A percentile compares a stretch with the other conserved stretches of the same genome.
These are phyloP conservation scores for Calypte anna DNA, from an alignment of 2,113 vertebrate genomes.

Conservation along the genomic window DNA sequence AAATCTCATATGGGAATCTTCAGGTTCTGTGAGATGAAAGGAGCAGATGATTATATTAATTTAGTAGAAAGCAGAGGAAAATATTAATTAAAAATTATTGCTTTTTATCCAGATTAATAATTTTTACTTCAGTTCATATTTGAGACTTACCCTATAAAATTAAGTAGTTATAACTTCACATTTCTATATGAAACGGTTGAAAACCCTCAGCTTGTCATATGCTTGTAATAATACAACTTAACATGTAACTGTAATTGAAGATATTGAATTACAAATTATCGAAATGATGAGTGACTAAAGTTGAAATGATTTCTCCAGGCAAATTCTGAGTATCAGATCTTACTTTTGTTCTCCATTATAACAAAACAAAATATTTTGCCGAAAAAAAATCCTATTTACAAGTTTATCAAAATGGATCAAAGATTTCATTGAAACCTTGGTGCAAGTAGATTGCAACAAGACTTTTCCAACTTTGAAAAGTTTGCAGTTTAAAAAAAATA, in stretches of 20 bases:
- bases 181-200: not conserved
- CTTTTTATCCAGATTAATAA: not conserved
- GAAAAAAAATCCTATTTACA: not conserved
- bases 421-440: not conserved
- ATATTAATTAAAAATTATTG: not conserved
- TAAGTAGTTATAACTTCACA: not conserved
- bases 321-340: not conserved
- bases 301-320: not conserved
- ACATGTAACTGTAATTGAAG: not conserved
- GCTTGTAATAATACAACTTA: not conserved
- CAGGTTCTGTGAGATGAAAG: not conserved
- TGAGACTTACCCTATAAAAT: not conserved
- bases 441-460: not conserved
- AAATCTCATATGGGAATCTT: not conserved
- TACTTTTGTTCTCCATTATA: not conserved
- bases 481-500: not conserved
- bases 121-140: not conserved
- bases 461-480: not conserved
- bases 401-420: not conserved
- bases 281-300: not conserved
- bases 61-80: not conserved
- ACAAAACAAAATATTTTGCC: not conserved
- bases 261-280: not conserved
- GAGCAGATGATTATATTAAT: not conserved
- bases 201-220: not conserved